These are phyloP conservation scores for Aproaerema taeniolella DNA, from an alignment of 2,888 invertebrate genomes.

Conservation along the genomic window DNA sequence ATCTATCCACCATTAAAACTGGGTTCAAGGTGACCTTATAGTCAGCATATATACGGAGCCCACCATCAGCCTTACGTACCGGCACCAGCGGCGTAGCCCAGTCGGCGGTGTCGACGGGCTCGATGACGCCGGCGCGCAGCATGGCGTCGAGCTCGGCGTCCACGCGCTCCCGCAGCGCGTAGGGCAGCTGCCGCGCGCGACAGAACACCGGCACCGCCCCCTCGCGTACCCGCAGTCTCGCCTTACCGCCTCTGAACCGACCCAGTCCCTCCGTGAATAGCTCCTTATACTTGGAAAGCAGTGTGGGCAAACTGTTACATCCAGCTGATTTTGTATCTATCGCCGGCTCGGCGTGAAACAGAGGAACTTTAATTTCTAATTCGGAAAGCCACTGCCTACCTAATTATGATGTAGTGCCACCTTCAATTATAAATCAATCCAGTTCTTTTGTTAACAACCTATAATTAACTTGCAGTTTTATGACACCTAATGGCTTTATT, in stretches of 20 bases:
- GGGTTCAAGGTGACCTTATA: conserved; percentile 27
- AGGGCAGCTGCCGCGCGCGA: conserved; percentile 10
- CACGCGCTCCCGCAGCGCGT: conserved; percentile 14
- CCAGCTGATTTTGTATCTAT: not conserved
- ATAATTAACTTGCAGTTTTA: conserved; percentile 15
- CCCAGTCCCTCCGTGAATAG: conserved; percentile 12
- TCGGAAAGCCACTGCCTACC: conserved; percentile 22
- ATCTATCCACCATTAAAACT: conserved; percentile 25
- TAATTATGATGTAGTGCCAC: conserved; percentile 18
- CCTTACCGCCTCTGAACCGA: conserved; percentile 12
- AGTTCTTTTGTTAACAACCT: not conserved
- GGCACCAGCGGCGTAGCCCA: conserved; percentile 28
- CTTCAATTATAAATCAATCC: conserved; percentile 17
- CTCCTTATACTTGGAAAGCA: conserved; percentile 10
- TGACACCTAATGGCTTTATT: conserved; percentile 18
- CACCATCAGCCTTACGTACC: conserved; percentile 25
- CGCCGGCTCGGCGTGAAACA: not conserved
- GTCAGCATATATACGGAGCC: conserved; percentile 26
- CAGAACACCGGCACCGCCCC: conserved; percentile 12
- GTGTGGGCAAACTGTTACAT: not conserved
- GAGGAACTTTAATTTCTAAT: conserved; percentile 14
- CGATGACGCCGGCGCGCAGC: conserved; percentile 19
- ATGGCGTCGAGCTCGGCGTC: conserved; percentile 15
- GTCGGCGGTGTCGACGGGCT: conserved; percentile 24
- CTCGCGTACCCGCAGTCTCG: conserved; percentile 12